Evolutionary conservation across 1,140 invertebrate genomes (phyloP).

Genomic region (Drosophila rhopaloa): DNA sequence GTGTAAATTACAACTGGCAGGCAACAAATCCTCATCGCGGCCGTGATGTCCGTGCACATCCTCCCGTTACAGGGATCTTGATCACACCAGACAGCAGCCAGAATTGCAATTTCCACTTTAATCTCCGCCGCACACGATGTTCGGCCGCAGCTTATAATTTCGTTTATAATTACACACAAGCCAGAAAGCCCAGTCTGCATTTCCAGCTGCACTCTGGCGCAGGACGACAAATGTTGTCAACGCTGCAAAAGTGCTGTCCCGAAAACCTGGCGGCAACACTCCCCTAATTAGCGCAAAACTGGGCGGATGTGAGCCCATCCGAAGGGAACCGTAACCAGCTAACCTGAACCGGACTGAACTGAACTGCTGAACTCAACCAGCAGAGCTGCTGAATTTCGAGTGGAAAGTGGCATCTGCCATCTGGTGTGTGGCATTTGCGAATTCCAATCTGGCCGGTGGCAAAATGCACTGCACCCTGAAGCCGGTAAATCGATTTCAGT

Average conservation of each 20-base stretch:
- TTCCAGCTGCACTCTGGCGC: conserved; percentile 7
- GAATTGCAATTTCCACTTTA: conserved; percentile 79
- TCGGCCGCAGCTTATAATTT: conserved; percentile 77
- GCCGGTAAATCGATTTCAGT: conserved; percentile 15
- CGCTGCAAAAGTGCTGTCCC: conserved; percentile 43
- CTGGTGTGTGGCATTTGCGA: conserved; percentile 8
- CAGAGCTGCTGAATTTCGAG: conserved; percentile 21
- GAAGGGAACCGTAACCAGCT: conserved; percentile 4
- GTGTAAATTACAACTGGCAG: conserved; percentile 76
- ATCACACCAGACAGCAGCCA: conserved; percentile 28
- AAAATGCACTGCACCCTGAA: conserved; percentile 9
- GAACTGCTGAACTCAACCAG: conserved; percentile 29
- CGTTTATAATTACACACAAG: conserved; percentile 79
- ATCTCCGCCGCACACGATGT: conserved; percentile 58
- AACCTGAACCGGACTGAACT: conserved; percentile 11
- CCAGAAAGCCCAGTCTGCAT: conserved; percentile 49
- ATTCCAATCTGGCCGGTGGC: conserved; percentile 33
- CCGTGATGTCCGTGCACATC: conserved; percentile 28
- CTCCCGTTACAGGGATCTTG: conserved; percentile 33
- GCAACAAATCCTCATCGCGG: conserved; percentile 65
- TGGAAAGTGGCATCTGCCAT: conserved; percentile 17
- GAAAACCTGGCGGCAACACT: conserved; percentile 70
- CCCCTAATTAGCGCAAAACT: conserved; percentile 71
- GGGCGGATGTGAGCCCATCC: conserved; percentile 23
- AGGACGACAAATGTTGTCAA: conserved; percentile 26